Percentiles rank a stretch among this genome's conserved stretches.
phyloP scores from a whole-genome alignment of 2,113 vertebrate genomes.

The Noturus placidus region DNA sequence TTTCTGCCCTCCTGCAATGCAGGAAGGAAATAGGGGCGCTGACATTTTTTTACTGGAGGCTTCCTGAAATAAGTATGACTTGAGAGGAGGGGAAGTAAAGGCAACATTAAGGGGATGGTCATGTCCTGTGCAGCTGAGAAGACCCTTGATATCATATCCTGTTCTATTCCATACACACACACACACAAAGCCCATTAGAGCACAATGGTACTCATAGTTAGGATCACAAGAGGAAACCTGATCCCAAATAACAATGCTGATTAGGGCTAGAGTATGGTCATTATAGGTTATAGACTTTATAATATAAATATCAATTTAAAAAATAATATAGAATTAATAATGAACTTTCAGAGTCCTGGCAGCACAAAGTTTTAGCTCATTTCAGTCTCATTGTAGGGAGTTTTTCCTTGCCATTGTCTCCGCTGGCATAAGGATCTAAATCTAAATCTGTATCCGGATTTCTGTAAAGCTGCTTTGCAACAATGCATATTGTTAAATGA shows the following conservation, averaged over 20 bases:
- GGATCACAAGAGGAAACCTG: not conserved
- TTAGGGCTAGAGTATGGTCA: not conserved
- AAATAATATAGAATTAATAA: not conserved
- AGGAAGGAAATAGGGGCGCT: conserved; percentile 54
- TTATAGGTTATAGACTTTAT: not conserved
- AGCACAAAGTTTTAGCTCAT: not conserved
- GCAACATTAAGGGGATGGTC: conserved; percentile 51
- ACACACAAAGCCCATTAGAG: conserved; percentile 5
- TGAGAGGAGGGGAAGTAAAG: conserved; percentile 33
- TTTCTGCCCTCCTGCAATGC: conserved; percentile 35
- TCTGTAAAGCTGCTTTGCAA: not conserved
- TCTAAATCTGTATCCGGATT: not conserved
- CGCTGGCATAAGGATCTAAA: not conserved
- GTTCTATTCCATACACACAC: conserved; percentile 34
- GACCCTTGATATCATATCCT: conserved; percentile 68
- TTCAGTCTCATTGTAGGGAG: not conserved
- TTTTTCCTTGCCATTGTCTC: not conserved
- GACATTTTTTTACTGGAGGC: conserved; percentile 58
- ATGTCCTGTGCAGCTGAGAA: conserved; percentile 72
- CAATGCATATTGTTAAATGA: not conserved
- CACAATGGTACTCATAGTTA: not conserved
- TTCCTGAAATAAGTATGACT: conserved; percentile 63
- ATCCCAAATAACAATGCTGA: not conserved
- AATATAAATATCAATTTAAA: not conserved
- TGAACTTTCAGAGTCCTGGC: not conserved